A percentile compares a stretch with the other conserved stretches of the same genome.
Evolutionary conservation across 2,113 vertebrate genomes (phyloP).

Genomic region (Girardinichthys multiradiatus): DNA sequence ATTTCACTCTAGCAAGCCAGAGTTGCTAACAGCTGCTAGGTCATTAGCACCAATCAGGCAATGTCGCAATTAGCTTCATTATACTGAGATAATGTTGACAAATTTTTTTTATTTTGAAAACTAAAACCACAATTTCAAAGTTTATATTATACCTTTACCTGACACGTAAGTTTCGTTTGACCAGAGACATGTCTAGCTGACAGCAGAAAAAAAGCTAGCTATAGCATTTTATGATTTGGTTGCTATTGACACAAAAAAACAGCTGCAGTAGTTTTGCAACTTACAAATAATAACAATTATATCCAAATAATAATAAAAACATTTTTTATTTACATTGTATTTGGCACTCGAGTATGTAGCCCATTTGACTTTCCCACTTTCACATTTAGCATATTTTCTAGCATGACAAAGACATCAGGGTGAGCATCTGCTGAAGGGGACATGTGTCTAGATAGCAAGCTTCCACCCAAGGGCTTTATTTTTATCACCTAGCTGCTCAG

Average conservation of each 20-base stretch:
- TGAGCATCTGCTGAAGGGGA: neutral
- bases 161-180: no score
- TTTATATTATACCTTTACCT: neutral
- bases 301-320: neutral
- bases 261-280: no score
- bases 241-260: no score
- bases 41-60: neutral
- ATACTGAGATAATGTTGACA: neutral
- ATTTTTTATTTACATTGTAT: neutral
- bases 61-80: neutral
- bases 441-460: constrained; percentile 15
- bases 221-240: no score
- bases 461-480: constrained; percentile 40
- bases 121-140: neutral
- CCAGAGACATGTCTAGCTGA: no score
- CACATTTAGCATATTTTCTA: neutral
- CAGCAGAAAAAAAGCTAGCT: no score
- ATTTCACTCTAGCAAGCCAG: neutral
- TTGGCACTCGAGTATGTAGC: neutral
- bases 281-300: neutral
- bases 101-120: neutral
- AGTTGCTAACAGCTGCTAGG: neutral
- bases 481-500: constrained; percentile 3
- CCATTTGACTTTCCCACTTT: neutral
- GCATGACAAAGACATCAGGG: neutral